phyloP scores from a whole-genome alignment of 35 echinoderm and acorn worm species.

The Patiria miniata region DNA sequence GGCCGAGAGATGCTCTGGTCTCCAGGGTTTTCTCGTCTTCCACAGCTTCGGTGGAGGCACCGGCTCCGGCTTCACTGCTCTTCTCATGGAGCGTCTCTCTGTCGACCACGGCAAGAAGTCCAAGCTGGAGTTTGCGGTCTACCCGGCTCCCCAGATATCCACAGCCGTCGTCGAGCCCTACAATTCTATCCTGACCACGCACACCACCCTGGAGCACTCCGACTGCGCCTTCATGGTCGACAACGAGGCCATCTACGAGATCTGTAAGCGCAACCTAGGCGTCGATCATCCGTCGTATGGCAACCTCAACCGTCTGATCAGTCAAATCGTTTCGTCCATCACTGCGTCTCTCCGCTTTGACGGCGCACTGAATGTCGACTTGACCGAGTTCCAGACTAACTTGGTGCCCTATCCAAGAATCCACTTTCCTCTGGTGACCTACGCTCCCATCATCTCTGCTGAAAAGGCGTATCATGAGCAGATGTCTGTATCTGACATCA shows the following conservation, averaged over 20 bases:
- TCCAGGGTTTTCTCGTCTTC: conserved; percentile 70
- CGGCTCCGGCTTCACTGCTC: conserved; percentile 60
- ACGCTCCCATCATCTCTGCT: conserved; percentile 71
- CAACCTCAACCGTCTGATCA: conserved; percentile 64
- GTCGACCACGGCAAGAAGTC: conserved; percentile 92
- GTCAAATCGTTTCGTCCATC: conserved; percentile 66
- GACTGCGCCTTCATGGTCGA: conserved; percentile 91
- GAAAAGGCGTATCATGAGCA: conserved; percentile 83
- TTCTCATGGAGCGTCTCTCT: conserved; percentile 82
- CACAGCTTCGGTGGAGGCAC: conserved; percentile 73
- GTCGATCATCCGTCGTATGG: conserved; percentile 58
- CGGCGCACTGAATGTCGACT: conserved; percentile 77
- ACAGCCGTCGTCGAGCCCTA: conserved; percentile 78
- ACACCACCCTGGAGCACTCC: conserved; percentile 79
- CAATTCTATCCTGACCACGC: conserved; percentile 79
- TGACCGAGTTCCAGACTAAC: conserved; percentile 81
- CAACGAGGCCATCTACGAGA: conserved; percentile 86
- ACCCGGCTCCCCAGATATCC: conserved; percentile 73
- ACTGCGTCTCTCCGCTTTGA: conserved; percentile 74
- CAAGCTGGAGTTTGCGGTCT: conserved; percentile 84
- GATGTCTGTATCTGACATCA: conserved; percentile 63
- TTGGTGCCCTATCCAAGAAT: conserved; percentile 73
- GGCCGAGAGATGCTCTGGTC: conserved; percentile 17
- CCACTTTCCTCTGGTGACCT: conserved; percentile 76
- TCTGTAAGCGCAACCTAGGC: conserved; percentile 70